A percentile compares a stretch with the other conserved stretches of the same genome.
Conservation (phyloP, 2,113 vertebrate species). For the Nansenia antarctica region DNA sequence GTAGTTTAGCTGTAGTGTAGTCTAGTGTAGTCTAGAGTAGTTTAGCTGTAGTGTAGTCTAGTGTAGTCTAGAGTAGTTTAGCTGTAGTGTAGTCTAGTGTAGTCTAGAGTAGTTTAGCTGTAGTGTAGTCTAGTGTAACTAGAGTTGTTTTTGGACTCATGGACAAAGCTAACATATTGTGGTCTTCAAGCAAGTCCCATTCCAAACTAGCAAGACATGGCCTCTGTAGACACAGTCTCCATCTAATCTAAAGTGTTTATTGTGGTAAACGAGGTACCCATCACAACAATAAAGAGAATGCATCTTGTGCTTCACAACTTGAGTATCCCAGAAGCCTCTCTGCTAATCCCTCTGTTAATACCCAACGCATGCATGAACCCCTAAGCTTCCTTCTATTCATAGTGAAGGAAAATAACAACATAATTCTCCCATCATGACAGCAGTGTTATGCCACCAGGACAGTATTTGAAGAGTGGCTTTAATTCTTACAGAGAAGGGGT, state of each 20-base stretch:
- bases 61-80: too few relatives aligned
- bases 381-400: constrained; percentile 62
- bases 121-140: neutral
- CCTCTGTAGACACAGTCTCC: neutral
- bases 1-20: too few relatives aligned
- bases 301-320: constrained; percentile 34
- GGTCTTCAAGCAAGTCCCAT: constrained; percentile 14
- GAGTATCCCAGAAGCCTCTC: constrained; percentile 45
- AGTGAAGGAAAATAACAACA: constrained; percentile 49
- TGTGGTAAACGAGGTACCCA: constrained; percentile 44
- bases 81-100: too few relatives aligned
- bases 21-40: too few relatives aligned
- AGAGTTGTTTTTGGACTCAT: neutral
- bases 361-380: constrained; percentile 60
- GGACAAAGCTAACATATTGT: neutral
- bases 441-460: constrained; percentile 55
- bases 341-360: constrained; percentile 67
- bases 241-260: constrained; percentile 39
- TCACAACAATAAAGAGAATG: constrained; percentile 52
- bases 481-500: constrained; percentile 38
- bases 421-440: constrained; percentile 52
- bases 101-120: too few relatives aligned
- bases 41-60: too few relatives aligned
- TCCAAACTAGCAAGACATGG: constrained; percentile 3
- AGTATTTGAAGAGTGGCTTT: constrained; percentile 55